phyloP scores from a whole-genome alignment of 2,888 invertebrate genomes.

The Nezara viridula region DNA sequence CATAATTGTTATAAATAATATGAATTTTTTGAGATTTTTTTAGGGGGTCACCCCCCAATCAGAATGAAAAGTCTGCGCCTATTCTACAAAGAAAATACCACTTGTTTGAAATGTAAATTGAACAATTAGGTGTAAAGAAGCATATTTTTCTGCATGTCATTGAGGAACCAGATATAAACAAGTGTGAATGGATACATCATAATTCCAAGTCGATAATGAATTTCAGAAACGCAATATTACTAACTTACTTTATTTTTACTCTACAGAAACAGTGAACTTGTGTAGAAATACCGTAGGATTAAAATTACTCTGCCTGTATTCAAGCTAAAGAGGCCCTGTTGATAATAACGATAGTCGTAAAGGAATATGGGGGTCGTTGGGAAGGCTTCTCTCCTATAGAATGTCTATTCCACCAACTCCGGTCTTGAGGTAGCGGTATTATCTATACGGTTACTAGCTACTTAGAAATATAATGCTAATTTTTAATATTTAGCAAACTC shows the following conservation, averaged over 20 bases:
- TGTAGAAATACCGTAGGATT: not conserved
- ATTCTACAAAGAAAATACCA: no score
- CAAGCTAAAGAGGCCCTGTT: not conserved
- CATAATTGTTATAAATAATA: no score
- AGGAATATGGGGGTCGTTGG: not conserved
- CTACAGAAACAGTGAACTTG: not conserved
- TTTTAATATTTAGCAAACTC: not conserved
- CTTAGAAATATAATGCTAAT: not conserved
- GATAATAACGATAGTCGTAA: constrained; percentile 35
- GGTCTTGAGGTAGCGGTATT: not conserved
- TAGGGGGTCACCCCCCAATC: no score
- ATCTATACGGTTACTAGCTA: not conserved
- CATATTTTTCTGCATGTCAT: no score
- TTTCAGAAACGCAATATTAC: no score
- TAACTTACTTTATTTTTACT: not conserved
- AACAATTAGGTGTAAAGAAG: no score
- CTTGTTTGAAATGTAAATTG: no score
- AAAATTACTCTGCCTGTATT: not conserved
- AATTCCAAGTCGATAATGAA: no score
- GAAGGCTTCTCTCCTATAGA: not conserved
- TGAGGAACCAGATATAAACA: no score
- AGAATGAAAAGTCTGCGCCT: no score
- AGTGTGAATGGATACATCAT: no score
- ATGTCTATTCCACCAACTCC: not conserved
- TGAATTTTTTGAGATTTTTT: no score